These are phyloP conservation scores for Corythaeola cristata DNA, from an alignment of 2,113 vertebrate species.

Conservation along the genomic window DNA sequence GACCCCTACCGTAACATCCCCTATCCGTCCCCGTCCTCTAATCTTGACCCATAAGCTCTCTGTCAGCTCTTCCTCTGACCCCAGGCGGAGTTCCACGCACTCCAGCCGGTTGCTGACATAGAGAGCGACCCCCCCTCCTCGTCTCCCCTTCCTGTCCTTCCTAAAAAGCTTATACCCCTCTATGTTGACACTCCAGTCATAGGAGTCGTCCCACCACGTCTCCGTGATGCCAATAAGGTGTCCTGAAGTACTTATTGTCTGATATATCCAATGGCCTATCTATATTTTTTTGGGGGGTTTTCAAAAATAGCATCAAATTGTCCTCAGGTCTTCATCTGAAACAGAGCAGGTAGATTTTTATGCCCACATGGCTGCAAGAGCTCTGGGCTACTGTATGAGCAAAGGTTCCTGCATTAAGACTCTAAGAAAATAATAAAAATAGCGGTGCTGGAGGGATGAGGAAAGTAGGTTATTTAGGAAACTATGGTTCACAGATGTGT, in stretches of 20 bases:
- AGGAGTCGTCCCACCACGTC: no score
- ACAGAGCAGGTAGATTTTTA: not conserved
- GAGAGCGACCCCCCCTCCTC: no score
- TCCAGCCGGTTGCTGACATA: no score
- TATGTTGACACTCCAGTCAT: no score
- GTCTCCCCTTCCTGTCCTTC: no score
- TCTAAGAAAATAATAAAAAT: not conserved
- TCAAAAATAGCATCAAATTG: not conserved
- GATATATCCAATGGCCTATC: not conserved
- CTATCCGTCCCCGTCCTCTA: no score
- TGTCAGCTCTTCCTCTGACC: no score
- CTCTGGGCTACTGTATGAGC: not conserved
- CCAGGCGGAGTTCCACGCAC: no score
- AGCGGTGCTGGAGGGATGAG: not conserved
- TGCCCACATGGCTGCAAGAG: not conserved
- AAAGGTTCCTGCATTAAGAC: not conserved
- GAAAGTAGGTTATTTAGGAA: not conserved
- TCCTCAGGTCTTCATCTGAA: not conserved
- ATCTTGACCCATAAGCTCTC: no score
- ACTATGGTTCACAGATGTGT: not conserved
- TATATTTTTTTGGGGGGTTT: not conserved
- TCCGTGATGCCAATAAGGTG: no score
- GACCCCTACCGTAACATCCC: no score
- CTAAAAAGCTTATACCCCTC: no score
- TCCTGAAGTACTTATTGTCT: not conserved